Conservation (phyloP, 2,113 vertebrate genomes). For the Drymodes brunneopygia region DNA sequence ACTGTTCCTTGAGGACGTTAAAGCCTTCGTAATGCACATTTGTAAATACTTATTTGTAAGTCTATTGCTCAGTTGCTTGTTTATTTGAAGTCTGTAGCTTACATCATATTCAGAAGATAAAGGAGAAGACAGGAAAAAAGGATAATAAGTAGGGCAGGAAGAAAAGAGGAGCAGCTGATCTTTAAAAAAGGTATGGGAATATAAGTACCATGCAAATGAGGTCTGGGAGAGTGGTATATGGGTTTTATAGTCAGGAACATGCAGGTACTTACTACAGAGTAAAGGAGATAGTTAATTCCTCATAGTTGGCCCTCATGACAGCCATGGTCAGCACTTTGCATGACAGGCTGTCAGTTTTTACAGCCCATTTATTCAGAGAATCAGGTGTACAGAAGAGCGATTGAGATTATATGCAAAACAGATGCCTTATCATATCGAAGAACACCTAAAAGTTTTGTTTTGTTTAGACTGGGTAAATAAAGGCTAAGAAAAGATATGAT, state of each 20-base stretch:
- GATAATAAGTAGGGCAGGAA: not conserved
- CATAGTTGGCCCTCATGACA: not conserved
- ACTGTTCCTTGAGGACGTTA: not conserved
- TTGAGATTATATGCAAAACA: not conserved
- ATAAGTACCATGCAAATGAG: not conserved
- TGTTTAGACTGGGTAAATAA: constrained; percentile 16
- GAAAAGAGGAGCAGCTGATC: not conserved
- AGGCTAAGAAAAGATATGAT: not conserved
- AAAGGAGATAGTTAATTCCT: not conserved
- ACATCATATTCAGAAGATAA: not conserved
- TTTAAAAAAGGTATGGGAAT: not conserved
- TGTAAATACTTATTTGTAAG: not conserved
- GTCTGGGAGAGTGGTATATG: not conserved
- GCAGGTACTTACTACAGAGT: not conserved
- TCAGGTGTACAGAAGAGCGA: not conserved
- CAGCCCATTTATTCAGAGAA: not conserved
- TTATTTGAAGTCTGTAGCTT: not conserved
- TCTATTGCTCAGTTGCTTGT: not conserved
- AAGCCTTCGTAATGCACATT: not conserved
- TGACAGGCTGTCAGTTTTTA: not conserved
- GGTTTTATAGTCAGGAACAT: not conserved
- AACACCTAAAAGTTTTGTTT: not conserved
- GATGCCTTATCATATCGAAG: not conserved
- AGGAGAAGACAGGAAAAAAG: not conserved
- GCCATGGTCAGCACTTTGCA: not conserved